Evolutionary conservation across 2,888 invertebrate genomes (phyloP).

Genomic region (Miltochrista miniata): DNA sequence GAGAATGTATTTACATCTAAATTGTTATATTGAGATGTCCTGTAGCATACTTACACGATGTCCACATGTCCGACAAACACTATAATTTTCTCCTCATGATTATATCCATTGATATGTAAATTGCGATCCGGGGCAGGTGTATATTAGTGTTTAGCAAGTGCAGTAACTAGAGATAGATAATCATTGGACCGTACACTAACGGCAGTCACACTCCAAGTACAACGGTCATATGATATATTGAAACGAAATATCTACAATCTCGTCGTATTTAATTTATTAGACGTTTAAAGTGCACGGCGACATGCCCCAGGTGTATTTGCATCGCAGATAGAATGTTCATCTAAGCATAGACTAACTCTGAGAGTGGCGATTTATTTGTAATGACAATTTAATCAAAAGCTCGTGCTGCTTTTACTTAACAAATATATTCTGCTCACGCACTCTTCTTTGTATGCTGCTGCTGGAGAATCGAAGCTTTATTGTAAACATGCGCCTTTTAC

Average conservation of each 20-base stretch:
- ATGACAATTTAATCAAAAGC: background rate
- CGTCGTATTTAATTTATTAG: conserved; percentile 38
- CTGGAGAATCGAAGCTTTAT: background rate
- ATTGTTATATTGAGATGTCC: background rate
- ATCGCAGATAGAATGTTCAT: background rate
- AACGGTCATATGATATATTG: conserved; percentile 68
- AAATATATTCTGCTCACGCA: background rate
- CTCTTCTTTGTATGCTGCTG: background rate
- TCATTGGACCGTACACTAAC: conserved; percentile 72
- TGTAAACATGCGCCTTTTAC: no score
- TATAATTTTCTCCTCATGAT: conserved; percentile 6
- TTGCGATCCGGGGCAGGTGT: conserved; percentile 14
- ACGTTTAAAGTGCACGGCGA: conserved; percentile 7
- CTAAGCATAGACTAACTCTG: background rate
- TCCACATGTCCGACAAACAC: background rate
- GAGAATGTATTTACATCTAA: background rate
- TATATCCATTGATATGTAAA: conserved; percentile 24
- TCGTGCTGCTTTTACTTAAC: background rate
- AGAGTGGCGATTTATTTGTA: conserved; percentile 15
- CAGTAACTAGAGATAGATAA: conserved; percentile 66
- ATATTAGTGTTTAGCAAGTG: conserved; percentile 29
- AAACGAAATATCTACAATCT: conserved; percentile 56
- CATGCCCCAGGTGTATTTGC: conserved; percentile 9
- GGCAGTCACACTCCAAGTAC: conserved; percentile 72
- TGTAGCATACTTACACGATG: background rate